A percentile compares a stretch with the other conserved stretches of the same genome.
Conservation (phyloP, 1,140 invertebrate species). For the Maconellicoccus hirsutus region DNA sequence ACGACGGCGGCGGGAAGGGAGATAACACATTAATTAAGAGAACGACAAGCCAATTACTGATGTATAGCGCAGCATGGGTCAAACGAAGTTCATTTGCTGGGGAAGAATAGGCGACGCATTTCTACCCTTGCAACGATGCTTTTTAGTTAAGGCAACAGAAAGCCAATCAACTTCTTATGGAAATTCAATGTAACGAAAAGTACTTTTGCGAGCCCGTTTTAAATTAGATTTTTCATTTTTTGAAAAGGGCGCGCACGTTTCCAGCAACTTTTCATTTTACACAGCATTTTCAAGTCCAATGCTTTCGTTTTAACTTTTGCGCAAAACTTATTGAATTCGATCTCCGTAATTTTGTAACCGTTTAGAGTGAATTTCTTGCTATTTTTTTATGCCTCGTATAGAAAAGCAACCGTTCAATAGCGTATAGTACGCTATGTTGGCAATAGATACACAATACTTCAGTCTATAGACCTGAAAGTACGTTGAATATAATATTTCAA, state of each 20-base stretch:
- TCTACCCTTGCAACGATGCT: conserved; percentile 9
- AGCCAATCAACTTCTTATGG: conserved; percentile 21
- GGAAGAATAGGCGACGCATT: conserved; percentile 16
- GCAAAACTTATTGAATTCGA: background rate
- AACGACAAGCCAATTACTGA: conserved; percentile 17
- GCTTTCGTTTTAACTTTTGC: conserved; percentile 3
- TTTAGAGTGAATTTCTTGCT: background rate
- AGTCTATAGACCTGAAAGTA: background rate
- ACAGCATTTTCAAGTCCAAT: conserved; percentile 5
- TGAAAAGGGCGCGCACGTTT: conserved; percentile 4
- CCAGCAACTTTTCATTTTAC: conserved; percentile 1
- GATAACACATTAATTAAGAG: conserved; percentile 20
- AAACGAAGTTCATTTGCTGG: conserved; percentile 15
- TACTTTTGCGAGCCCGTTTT: conserved; percentile 10
- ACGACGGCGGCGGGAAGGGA: background rate
- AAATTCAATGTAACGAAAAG: conserved; percentile 22
- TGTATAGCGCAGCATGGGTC: conserved; percentile 16
- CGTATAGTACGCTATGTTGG: background rate
- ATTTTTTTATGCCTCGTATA: background rate
- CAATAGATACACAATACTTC: background rate
- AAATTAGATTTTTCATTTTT: conserved; percentile 22
- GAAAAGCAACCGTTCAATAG: background rate
- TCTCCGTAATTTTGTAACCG: background rate
- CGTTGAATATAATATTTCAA: conserved; percentile 1
- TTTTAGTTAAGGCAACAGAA: conserved; percentile 19